phyloP scores from a whole-genome alignment of 2,797 vertebrate species.

The Epinephelus awoara region DNA sequence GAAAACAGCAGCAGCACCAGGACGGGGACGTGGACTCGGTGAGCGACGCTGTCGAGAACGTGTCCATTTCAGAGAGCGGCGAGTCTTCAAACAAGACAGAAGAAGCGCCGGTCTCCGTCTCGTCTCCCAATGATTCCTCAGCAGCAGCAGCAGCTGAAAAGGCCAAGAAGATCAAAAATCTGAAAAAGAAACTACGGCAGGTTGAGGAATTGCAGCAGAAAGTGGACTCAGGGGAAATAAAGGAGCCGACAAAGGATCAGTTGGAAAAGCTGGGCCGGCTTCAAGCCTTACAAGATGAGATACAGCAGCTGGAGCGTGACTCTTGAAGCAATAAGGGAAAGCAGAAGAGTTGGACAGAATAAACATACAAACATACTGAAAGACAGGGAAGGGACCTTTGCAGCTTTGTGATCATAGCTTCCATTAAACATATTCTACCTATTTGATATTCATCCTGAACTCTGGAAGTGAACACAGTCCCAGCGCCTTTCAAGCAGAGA shows the following conservation, averaged over 20 bases:
- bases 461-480: constrained; percentile 43
- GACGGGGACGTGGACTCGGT: constrained; percentile 80
- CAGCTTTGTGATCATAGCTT: constrained; percentile 56
- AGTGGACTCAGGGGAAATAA: constrained; percentile 91
- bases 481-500: constrained; percentile 24
- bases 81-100: constrained; percentile 39
- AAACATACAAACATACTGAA: constrained; percentile 57
- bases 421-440: constrained; percentile 56
- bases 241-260: constrained; percentile 91
- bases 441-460: constrained; percentile 63
- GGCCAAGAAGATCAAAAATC: constrained; percentile 92
- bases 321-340: constrained; percentile 79
- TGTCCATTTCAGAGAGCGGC: constrained; percentile 69
- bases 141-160: constrained; percentile 78
- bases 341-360: constrained; percentile 46
- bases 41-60: constrained; percentile 84
- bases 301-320: constrained; percentile 88
- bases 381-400: constrained; percentile 49
- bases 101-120: not conserved
- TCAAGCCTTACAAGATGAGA: constrained; percentile 86
- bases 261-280: constrained; percentile 91
- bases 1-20: constrained; percentile 90
- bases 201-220: constrained; percentile 93
- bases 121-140: constrained; percentile 43
- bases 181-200: constrained; percentile 95